Evolutionary conservation across 1,140 invertebrate species (phyloP).

Genomic region (Anoplophora glabripennis): DNA sequence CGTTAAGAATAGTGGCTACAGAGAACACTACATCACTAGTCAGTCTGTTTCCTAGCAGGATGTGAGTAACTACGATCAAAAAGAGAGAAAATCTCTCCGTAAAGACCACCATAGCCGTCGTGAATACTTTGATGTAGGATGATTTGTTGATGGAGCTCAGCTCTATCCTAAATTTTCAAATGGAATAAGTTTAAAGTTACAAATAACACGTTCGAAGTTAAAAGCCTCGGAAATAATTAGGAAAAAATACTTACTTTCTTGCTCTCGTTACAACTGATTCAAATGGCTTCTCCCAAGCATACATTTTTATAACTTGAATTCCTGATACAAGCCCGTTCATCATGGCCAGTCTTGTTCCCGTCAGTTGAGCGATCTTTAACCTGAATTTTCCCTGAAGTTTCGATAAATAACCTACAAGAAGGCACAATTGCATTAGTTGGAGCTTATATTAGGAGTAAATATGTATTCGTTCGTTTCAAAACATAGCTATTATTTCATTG

Average conservation of each 20-base stretch:
- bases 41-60: slow-evolving; percentile 60
- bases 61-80: slow-evolving; percentile 64
- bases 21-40: slow-evolving; percentile 70
- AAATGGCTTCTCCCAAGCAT: slow-evolving; percentile 76
- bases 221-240: neutral
- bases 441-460: neutral
- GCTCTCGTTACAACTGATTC: slow-evolving; percentile 59
- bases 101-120: slow-evolving; percentile 61
- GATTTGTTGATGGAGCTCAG: slow-evolving; percentile 62
- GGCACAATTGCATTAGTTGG: neutral
- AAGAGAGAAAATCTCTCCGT: slow-evolving; percentile 68
- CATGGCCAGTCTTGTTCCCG: slow-evolving; percentile 59
- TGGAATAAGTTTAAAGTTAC: neutral
- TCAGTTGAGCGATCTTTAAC: slow-evolving; percentile 53
- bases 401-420: slow-evolving; percentile 57
- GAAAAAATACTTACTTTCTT: slow-evolving; percentile 37
- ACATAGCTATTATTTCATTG: neutral
- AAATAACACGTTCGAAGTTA: neutral
- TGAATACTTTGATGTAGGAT: slow-evolving; percentile 67
- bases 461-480: neutral
- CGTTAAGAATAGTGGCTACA: slow-evolving; percentile 70
- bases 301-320: slow-evolving; percentile 76
- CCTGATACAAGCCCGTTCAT: slow-evolving; percentile 79
- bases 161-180: slow-evolving; percentile 54
- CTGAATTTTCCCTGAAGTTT: slow-evolving; percentile 60